Evolutionary conservation across 2,797 vertebrate genomes (phyloP), one percentile per base, ranked within the genome.

Genomic region (Melopsittacus undulatus): DNA sequence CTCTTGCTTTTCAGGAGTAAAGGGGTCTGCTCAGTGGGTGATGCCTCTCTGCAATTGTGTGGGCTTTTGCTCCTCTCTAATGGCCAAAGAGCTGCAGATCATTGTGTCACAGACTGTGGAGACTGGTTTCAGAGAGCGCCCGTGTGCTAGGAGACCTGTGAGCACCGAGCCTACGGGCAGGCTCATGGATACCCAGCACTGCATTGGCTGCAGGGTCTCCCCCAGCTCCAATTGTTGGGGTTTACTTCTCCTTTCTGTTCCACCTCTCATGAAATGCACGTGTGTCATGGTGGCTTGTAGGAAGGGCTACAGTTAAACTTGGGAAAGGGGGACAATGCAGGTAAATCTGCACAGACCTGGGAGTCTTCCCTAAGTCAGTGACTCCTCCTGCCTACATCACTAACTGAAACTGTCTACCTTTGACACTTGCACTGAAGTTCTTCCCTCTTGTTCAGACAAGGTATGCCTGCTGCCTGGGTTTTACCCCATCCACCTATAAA

Each of bases 161-260:
- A 76, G 51, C 51, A 56, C 36, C 0, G 0, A 56, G 49, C 7
- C 73, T 68, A 15, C 42, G 74, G 66, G 27, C n/a, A 48, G 6
- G 32, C 17, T 66, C 38, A 18, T 0, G 2, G 34, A 36, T 38
- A 76, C 36, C 30, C 23, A 64, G 52, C 18, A 4, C 36, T 56
- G 49, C 4, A 0, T 0, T 34, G 30, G 29, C 32, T 9, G n/a
- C 7, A 3, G 51, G 23, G 5, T 79, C 26, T 43, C 21, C 30
- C 15, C 12, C 32, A n/a, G 36, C 34, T 78, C 38, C 1, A 0
- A 1, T 42, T 78, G 27, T 26, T 19, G 22, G 3, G 12, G 13
- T 69, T 69, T 78, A 66, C 34, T 54, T 27, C 7, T 43, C 12
- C 30, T 18, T 72, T 72, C 43, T 48, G 15, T 54, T 72, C 17